These are phyloP conservation scores for Gephyroberyx darwinii DNA, from an alignment of 2,797 vertebrate species.

Conservation along the genomic window DNA sequence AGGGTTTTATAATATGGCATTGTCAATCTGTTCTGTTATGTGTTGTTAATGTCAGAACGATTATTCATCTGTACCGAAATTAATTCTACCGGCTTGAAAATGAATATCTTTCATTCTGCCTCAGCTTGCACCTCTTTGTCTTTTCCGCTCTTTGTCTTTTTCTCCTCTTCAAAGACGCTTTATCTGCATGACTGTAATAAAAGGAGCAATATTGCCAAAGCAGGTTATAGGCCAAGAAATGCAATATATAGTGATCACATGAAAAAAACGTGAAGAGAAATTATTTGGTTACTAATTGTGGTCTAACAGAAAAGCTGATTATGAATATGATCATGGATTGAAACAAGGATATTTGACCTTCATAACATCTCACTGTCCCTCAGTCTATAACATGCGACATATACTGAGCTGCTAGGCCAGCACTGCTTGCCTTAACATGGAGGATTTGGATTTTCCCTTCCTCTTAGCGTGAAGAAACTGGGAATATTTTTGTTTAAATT, in stretches of 20 bases:
- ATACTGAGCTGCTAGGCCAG: no score
- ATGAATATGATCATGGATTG: no score
- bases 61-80: slow-evolving; percentile 24
- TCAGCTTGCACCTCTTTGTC: neutral
- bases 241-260: slow-evolving; percentile 5
- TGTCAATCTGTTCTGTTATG: neutral
- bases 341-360: no score
- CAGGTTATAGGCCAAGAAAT: slow-evolving; percentile 27
- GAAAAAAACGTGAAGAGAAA: slow-evolving; percentile 6
- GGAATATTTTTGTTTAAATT: no score
- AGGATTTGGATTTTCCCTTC: no score
- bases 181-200: slow-evolving; percentile 14
- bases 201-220: slow-evolving; percentile 5
- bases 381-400: no score
- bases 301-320: no score
- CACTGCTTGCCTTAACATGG: no score
- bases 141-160: slow-evolving; percentile 4
- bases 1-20: no score
- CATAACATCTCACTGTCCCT: no score
- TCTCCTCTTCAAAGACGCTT: slow-evolving; percentile 11
- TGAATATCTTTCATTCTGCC: slow-evolving; percentile 26
- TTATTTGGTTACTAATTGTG: no score
- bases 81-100: slow-evolving; percentile 10
- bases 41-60: slow-evolving; percentile 19
- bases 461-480: no score